Conservation (phyloP, 2,113 vertebrate species). For the Chiloscyllium plagiosum region DNA sequence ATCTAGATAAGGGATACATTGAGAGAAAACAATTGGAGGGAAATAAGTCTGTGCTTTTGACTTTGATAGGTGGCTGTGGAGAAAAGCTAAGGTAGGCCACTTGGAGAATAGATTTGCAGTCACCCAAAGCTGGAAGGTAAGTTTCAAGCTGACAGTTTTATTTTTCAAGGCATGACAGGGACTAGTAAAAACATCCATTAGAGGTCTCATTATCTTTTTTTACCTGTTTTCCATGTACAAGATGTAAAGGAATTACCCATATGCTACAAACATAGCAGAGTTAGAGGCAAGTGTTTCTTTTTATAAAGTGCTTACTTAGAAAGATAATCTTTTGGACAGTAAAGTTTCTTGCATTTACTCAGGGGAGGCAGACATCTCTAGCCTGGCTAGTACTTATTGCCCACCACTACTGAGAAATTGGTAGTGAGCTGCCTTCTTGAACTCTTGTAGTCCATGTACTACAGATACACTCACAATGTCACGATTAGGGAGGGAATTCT, state of each 20-base stretch:
- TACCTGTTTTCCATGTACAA: neutral
- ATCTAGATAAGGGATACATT: neutral
- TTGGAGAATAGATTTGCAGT: neutral
- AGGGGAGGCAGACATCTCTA: too few relatives aligned
- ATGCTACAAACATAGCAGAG: neutral
- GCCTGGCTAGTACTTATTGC: too few relatives aligned
- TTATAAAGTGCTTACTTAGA: neutral
- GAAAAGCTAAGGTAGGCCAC: neutral
- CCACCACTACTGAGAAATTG: too few relatives aligned
- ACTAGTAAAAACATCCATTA: neutral
- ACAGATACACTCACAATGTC: too few relatives aligned
- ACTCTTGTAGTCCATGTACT: too few relatives aligned
- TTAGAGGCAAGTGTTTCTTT: neutral
- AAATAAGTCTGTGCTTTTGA: too few relatives aligned
- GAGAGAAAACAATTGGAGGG: too few relatives aligned
- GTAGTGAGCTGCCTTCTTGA: too few relatives aligned
- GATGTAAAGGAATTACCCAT: neutral
- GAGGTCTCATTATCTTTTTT: neutral
- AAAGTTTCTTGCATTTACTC: too few relatives aligned
- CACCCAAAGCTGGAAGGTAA: neutral
- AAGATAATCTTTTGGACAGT: neutral
- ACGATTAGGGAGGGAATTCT: too few relatives aligned
- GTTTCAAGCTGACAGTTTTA: neutral
- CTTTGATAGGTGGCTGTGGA: neutral
- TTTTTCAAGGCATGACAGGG: neutral